Percentiles rank a stretch among this genome's conserved stretches.
Evolutionary conservation across 2,113 vertebrate species (phyloP).

Genomic region (Zootoca vivipara): DNA sequence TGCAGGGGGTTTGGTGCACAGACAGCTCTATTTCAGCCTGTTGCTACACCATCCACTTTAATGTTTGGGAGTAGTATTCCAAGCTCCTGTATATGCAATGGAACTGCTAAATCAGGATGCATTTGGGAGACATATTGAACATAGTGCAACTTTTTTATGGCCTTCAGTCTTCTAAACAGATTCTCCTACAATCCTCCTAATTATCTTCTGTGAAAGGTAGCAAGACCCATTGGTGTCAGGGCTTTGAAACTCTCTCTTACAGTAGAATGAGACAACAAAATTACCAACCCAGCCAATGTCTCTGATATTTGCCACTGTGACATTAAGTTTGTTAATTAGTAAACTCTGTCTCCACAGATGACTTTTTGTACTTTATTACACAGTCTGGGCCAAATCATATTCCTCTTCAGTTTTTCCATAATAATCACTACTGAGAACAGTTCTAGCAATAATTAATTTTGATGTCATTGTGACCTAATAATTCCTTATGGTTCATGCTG

Average conservation of each 20-base stretch:
- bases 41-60: not conserved
- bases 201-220: no score
- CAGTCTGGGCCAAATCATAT: not conserved
- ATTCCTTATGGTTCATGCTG: conserved; percentile 43
- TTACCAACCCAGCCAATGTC: not conserved
- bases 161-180: conserved; percentile 16
- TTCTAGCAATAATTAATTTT: conserved; percentile 29
- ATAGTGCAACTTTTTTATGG: conserved; percentile 2
- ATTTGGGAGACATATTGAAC: not conserved
- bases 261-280: not conserved
- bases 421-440: conserved; percentile 3
- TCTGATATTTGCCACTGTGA: not conserved
- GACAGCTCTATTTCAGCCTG: no score
- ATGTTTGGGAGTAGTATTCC: no score
- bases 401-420: not conserved
- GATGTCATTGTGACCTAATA: conserved; percentile 30
- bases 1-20: no score
- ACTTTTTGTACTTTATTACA: not conserved
- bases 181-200: not conserved
- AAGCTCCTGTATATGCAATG: not conserved
- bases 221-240: no score
- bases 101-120: not conserved
- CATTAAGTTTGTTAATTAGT: conserved; percentile 1
- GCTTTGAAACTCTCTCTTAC: no score
- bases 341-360: not conserved